Conservation (phyloP, 2,888 invertebrate genomes). For the Limnephilus lunatus region DNA sequence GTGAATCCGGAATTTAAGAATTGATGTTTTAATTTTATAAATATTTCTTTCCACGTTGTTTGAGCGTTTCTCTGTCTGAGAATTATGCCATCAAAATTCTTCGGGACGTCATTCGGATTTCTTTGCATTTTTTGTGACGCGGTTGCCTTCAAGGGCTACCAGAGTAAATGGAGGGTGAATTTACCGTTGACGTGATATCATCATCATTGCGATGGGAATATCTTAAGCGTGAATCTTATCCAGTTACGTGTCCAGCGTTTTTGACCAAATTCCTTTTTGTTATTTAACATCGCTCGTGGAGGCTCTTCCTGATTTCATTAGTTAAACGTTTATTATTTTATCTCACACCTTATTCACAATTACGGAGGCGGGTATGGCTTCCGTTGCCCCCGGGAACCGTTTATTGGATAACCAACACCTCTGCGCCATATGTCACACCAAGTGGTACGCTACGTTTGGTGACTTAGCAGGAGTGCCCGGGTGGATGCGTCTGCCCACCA, state of each 20-base stretch:
- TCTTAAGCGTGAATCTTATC: background rate
- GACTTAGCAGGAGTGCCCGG: too few relatives aligned
- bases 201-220: background rate
- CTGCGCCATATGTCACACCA: too few relatives aligned
- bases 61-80: slow-evolving; percentile 11
- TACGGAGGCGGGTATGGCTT: too few relatives aligned
- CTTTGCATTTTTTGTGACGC: slow-evolving; percentile 6
- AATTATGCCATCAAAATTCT: slow-evolving; percentile 48
- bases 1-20: slow-evolving; percentile 15
- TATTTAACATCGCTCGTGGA: background rate
- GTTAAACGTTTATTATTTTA: background rate
- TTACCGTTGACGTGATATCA: background rate
- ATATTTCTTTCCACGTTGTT: slow-evolving; percentile 29
- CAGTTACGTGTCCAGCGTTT: background rate
- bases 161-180: background rate
- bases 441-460: too few relatives aligned
- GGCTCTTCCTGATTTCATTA: background rate
- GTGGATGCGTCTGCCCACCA: too few relatives aligned
- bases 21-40: slow-evolving; percentile 16
- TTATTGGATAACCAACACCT: too few relatives aligned
- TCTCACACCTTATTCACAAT: too few relatives aligned
- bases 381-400: too few relatives aligned
- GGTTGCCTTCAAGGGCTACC: background rate
- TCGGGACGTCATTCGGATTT: background rate
- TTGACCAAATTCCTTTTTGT: background rate